phyloP scores from a whole-genome alignment of 2,888 invertebrate species.

The Agapostemon virescens region DNA sequence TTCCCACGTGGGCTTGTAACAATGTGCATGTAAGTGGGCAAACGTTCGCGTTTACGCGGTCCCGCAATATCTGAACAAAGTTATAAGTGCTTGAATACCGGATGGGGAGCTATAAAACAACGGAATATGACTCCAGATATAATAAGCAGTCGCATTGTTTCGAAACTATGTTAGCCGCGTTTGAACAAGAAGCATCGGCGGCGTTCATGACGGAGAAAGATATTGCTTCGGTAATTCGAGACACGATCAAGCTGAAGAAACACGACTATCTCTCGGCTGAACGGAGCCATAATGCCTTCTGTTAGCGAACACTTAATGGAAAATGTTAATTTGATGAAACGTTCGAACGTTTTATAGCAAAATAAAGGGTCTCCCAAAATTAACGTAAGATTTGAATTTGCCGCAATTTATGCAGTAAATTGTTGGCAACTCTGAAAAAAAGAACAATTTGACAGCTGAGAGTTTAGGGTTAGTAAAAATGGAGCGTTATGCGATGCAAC shows the following conservation, averaged over 20 bases:
- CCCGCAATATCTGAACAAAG: constrained; percentile 16
- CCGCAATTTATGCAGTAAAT: too few species aligned
- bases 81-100: constrained; percentile 35
- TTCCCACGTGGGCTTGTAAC: constrained; percentile 24
- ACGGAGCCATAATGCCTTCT: neutral
- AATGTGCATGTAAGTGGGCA: neutral
- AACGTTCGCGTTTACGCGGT: neutral
- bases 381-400: too few species aligned
- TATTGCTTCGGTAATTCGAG: neutral
- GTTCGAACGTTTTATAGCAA: too few species aligned
- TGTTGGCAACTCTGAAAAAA: too few species aligned
- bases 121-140: constrained; percentile 24
- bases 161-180: constrained; percentile 21
- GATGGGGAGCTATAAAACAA: constrained; percentile 22
- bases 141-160: constrained; percentile 29
- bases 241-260: neutral
- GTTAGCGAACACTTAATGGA: neutral
- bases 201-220: neutral
- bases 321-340: neutral
- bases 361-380: too few species aligned
- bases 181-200: constrained; percentile 9
- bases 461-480: too few species aligned
- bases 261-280: neutral
- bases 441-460: too few species aligned
- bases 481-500: too few species aligned